Conservation (phyloP, 2,113 vertebrate species). For the Pteropus alecto region DNA sequence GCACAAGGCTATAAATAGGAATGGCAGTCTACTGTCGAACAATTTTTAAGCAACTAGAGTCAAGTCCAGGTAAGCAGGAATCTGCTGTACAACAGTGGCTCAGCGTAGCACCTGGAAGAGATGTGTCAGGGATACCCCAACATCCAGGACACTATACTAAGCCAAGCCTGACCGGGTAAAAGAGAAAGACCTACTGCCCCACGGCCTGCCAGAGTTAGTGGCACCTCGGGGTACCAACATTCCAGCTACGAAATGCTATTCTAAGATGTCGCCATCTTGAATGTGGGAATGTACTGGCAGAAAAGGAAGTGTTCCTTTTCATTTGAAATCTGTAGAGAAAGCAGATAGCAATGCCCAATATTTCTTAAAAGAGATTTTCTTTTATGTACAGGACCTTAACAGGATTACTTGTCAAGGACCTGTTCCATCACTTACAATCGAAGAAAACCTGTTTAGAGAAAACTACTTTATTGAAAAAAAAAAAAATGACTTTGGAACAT, state of each 20-base stretch:
- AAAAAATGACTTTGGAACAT: constrained; percentile 51
- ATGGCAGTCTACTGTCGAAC: background rate
- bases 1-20: background rate
- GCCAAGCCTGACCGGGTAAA: background rate
- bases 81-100: fast-evolving
- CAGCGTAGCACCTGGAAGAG: background rate
- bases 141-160: background rate
- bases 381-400: background rate
- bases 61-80: background rate
- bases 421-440: constrained; percentile 9
- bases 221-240: background rate
- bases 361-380: constrained; percentile 39
- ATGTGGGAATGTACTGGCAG: background rate
- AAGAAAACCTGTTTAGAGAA: constrained; percentile 62
- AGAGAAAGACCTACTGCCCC: background rate
- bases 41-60: background rate
- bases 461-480: constrained; percentile 16
- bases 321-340: background rate
- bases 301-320: background rate
- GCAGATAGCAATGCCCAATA: background rate
- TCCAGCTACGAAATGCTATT: background rate
- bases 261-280: background rate
- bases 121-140: background rate
- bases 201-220: background rate
- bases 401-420: constrained; percentile 56